Evolutionary conservation across 2,888 invertebrate species (phyloP).

Genomic region (Bimastos eiseni): DNA sequence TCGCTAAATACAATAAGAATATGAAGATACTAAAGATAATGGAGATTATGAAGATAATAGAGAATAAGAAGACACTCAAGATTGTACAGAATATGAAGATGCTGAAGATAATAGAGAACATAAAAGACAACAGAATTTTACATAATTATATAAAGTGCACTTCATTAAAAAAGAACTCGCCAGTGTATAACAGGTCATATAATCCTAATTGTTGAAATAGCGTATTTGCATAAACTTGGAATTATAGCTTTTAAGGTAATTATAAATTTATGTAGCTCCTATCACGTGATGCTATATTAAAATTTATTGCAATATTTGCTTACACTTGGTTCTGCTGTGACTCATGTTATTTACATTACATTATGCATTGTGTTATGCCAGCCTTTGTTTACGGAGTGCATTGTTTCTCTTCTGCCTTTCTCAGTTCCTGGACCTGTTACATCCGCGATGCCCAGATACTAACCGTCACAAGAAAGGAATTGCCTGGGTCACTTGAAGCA

Average conservation of each 20-base stretch:
- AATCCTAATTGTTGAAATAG: no score
- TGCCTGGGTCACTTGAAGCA: conserved; percentile 24
- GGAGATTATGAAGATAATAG: no score
- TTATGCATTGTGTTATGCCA: not conserved
- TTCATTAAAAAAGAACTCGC: no score
- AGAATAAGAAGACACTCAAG: not conserved
- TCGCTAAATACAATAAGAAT: no score
- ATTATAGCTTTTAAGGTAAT: no score
- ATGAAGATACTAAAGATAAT: no score
- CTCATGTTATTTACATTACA: not conserved
- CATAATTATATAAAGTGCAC: no score
- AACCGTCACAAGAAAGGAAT: not conserved
- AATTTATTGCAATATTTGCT: not conserved
- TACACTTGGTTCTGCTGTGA: not conserved
- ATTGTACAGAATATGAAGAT: not conserved
- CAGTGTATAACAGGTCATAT: no score
- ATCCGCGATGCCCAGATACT: conserved; percentile 15
- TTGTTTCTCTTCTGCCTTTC: not conserved
- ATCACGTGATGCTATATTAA: not conserved
- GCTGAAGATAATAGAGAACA: no score
- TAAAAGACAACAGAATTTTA: no score
- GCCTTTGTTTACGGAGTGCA: not conserved
- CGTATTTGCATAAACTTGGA: no score
- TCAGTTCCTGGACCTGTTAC: conserved; percentile 19
- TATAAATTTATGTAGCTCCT: no score